Percentiles rank a stretch among this genome's conserved stretches.
Conservation (phyloP, 2,113 vertebrate species). For the Sardina pilchardus region DNA sequence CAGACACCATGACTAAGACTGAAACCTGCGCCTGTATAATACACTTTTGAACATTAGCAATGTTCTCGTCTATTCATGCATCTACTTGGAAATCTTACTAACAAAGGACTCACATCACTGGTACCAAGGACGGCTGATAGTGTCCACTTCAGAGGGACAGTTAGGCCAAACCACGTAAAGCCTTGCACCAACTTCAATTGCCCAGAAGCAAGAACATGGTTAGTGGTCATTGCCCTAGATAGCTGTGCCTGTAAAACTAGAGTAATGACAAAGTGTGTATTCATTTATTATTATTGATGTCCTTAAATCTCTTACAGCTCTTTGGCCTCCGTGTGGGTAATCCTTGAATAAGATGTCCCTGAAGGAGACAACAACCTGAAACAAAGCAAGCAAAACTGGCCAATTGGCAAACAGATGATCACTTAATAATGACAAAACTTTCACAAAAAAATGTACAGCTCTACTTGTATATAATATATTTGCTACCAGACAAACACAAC, state of each 20-base stretch:
- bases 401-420: neutral
- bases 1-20: neutral
- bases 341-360: neutral
- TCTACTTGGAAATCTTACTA: neutral
- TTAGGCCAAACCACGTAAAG: neutral
- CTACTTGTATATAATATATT: neutral
- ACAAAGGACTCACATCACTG: neutral
- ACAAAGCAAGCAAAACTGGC: neutral
- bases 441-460: too few species aligned
- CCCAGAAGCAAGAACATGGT: neutral
- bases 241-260: too few species aligned
- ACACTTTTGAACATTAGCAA: neutral
- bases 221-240: neutral
- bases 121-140: neutral
- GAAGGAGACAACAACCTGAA: neutral
- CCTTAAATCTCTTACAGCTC: neutral
- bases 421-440: neutral
- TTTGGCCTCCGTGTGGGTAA: neutral
- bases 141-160: neutral
- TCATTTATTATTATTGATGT: neutral
- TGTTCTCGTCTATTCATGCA: neutral
- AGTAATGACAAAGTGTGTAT: too few species aligned
- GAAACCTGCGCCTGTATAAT: neutral
- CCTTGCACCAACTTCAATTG: neutral
- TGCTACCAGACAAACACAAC: neutral